phyloP scores from a whole-genome alignment of 1,140 invertebrate species.

The Temnothorax longispinosus region DNA sequence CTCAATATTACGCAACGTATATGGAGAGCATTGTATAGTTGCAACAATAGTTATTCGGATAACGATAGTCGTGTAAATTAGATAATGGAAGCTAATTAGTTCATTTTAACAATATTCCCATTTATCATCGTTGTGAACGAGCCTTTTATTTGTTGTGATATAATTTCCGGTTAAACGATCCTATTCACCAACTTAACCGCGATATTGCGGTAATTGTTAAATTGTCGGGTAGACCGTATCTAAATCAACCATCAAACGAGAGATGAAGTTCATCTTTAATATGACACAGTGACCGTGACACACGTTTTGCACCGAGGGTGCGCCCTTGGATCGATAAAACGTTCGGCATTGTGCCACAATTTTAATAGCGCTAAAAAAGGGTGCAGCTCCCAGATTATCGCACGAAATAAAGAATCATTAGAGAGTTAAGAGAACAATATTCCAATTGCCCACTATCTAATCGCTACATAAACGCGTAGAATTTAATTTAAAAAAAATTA shows the following conservation, averaged over 20 bases:
- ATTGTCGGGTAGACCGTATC: constrained; percentile 7
- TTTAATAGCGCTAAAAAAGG: neutral
- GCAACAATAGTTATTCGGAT: neutral
- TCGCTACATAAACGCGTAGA: neutral
- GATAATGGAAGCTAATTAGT: neutral
- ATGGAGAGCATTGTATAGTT: neutral
- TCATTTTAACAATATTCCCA: neutral
- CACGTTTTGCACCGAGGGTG: neutral
- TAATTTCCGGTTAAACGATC: neutral
- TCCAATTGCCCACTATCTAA: neutral
- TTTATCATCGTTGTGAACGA: neutral
- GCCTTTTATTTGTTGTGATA: neutral
- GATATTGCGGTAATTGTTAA: constrained; percentile 11
- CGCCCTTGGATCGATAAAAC: constrained; percentile 39
- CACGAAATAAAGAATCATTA: neutral
- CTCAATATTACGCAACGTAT: neutral
- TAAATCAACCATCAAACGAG: neutral
- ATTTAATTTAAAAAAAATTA: neutral
- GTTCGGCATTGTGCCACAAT: neutral
- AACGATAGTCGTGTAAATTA: neutral
- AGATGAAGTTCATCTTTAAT: neutral
- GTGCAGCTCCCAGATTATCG: neutral
- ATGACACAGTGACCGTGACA: constrained; percentile 37
- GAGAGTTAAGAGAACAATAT: neutral
- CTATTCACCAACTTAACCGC: neutral